Conservation (phyloP, 2,113 vertebrate genomes). For the Xenopus tropicalis region DNA sequence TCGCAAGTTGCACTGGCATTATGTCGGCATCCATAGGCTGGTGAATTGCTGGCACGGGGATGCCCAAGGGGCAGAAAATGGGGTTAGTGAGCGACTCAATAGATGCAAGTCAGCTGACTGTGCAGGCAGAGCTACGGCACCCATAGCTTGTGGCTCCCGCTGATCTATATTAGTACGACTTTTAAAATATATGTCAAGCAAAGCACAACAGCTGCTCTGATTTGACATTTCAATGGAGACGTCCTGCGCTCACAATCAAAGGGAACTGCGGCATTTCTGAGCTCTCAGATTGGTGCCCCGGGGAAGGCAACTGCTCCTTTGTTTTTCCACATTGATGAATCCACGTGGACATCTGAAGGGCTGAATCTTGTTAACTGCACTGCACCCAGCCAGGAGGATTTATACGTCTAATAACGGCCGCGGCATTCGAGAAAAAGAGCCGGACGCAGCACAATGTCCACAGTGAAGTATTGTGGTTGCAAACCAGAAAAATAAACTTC, state of each 20-base stretch:
- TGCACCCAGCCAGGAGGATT: constrained; percentile 4
- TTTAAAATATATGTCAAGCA: no score
- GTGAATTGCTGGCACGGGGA: no score
- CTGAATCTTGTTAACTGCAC: constrained; percentile 13
- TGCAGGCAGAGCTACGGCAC: no score
- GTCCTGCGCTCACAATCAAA: not conserved
- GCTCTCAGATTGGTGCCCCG: not conserved
- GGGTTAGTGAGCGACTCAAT: no score
- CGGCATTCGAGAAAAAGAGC: no score
- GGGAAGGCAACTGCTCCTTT: not conserved
- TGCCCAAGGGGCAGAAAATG: no score
- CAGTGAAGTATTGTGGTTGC: not conserved
- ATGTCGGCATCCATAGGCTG: no score
- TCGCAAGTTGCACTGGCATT: no score
- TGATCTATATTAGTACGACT: no score
- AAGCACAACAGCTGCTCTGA: no score
- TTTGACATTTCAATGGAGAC: not conserved
- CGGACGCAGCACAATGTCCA: not conserved
- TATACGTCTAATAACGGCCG: not conserved
- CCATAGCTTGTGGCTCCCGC: no score
- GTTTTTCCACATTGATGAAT: constrained; percentile 7
- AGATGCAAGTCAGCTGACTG: no score
- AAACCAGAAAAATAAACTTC: not conserved
- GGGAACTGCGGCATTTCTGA: not conserved
- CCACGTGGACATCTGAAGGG: constrained; percentile 7